A percentile compares a stretch with the other conserved stretches of the same genome.
phyloP scores from a whole-genome alignment of 1,140 invertebrate genomes.

The Bombus waltoni region DNA sequence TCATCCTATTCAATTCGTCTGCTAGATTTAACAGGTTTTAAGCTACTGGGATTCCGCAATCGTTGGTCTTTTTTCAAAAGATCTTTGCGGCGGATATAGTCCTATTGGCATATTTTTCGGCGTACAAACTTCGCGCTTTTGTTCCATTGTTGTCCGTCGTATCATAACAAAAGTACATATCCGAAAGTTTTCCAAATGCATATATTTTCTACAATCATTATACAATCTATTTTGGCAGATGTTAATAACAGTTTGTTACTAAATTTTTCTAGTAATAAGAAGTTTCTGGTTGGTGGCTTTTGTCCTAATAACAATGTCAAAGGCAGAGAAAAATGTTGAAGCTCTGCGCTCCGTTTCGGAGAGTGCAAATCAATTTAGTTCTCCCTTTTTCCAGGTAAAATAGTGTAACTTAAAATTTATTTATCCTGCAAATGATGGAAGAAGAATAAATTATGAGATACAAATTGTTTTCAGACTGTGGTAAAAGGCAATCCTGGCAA shows the following conservation, averaged over 20 bases:
- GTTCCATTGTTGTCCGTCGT: too few species aligned
- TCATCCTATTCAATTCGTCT: too few species aligned
- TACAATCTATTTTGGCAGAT: too few species aligned
- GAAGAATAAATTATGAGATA: neutral
- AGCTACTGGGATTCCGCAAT: too few species aligned
- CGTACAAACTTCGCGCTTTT: too few species aligned
- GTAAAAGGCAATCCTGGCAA: conserved; percentile 58
- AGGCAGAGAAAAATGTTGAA: neutral
- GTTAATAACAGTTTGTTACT: neutral
- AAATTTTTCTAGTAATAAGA: conserved; percentile 59
- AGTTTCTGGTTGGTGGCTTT: conserved; percentile 48
- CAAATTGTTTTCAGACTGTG: conserved; percentile 55
- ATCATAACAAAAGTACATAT: too few species aligned
- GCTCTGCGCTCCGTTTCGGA: conserved; percentile 56
- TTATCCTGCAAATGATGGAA: neutral
- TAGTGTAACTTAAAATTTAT: neutral
- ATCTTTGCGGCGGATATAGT: too few species aligned
- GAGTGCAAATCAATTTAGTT: conserved; percentile 62
- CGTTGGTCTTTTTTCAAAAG: too few species aligned
- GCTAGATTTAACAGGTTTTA: too few species aligned
- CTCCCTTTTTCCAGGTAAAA: conserved; percentile 54
- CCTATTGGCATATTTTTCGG: too few species aligned
- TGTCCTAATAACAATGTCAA: conserved; percentile 46
- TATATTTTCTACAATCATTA: too few species aligned
- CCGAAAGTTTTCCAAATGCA: too few species aligned